Evolutionary conservation across 2,113 vertebrate genomes (phyloP).

Genomic region (Gracilinanus agilis): DNA sequence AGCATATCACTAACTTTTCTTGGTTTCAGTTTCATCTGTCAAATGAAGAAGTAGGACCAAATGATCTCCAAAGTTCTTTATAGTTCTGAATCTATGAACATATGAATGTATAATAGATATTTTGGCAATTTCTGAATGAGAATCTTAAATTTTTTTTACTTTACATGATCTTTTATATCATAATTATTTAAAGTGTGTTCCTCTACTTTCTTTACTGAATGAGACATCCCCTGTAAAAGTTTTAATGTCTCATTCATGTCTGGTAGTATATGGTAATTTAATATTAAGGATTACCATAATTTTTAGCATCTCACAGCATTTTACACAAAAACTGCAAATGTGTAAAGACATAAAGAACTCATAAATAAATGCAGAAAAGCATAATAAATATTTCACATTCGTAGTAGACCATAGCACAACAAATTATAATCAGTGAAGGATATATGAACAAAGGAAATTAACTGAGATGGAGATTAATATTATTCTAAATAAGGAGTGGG

Average conservation of each 20-base stretch:
- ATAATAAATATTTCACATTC: not conserved
- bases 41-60: not conserved
- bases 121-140: not conserved
- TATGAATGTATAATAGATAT: not conserved
- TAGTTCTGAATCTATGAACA: too few relatives aligned
- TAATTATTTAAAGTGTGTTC: too few relatives aligned
- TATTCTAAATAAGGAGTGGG: too few relatives aligned
- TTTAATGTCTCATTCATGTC: not conserved
- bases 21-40: not conserved
- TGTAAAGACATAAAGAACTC: not conserved
- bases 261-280: not conserved
- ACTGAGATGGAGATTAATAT: too few relatives aligned
- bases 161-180: too few relatives aligned
- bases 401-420: too few relatives aligned
- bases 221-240: too few relatives aligned
- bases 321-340: not conserved
- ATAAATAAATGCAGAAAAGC: not conserved
- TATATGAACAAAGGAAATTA: too few relatives aligned
- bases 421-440: too few relatives aligned
- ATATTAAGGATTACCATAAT: not conserved
- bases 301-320: not conserved
- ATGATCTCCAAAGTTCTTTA: not conserved
- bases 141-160: too few relatives aligned
- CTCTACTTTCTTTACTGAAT: too few relatives aligned
- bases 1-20: not conserved